A percentile compares a stretch with the other conserved stretches of the same genome.
phyloP scores from a whole-genome alignment of 2,113 vertebrate species.

The Melanocharis versteri region DNA sequence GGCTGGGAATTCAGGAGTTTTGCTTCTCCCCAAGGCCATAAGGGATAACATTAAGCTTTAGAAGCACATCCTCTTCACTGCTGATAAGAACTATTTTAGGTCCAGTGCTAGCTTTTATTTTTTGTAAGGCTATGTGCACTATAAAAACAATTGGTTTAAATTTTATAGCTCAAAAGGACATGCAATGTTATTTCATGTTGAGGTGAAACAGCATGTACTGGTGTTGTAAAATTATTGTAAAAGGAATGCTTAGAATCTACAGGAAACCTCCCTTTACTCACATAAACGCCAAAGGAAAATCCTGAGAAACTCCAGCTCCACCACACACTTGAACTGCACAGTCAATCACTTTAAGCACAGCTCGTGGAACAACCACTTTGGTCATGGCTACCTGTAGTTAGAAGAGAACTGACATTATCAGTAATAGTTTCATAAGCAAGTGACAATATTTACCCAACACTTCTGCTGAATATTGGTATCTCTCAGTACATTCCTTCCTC shows the following conservation, averaged over 20 bases:
- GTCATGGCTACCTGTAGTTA: conserved; percentile 86
- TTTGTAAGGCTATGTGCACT: neutral
- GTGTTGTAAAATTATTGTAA: neutral
- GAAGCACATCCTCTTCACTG: neutral
- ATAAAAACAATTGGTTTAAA: neutral
- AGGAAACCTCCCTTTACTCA: conserved; percentile 67
- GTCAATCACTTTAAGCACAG: conserved; percentile 85
- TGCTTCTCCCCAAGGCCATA: fast-evolving
- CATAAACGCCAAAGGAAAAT: conserved; percentile 88
- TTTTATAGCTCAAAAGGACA: neutral
- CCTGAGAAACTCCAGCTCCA: conserved; percentile 85
- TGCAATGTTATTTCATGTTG: neutral
- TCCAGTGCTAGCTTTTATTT: neutral
- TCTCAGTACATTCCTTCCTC: neutral
- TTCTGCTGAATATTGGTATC: neutral
- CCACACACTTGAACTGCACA: conserved; percentile 87
- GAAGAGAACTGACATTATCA: neutral
- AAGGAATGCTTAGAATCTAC: neutral
- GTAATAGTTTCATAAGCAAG: neutral
- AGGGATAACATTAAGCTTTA: neutral
- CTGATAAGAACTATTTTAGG: neutral
- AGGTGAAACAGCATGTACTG: neutral
- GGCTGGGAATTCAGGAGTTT: neutral
- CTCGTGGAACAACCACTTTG: conserved; percentile 86
- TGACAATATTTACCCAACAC: neutral